Conservation (phyloP, 2,113 vertebrate genomes). For the Hylia prasina region DNA sequence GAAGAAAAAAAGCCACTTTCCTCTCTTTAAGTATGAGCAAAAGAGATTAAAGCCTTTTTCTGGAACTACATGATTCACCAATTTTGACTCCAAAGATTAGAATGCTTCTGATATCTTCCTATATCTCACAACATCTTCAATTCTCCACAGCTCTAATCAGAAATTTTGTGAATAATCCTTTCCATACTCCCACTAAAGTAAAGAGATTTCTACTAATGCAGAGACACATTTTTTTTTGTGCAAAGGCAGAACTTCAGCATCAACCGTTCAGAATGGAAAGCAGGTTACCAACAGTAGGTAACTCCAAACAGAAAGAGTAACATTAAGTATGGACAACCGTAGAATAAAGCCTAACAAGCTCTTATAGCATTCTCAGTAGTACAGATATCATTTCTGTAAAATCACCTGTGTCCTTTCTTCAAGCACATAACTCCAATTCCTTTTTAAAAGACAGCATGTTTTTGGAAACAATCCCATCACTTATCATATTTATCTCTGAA, state of each 20-base stretch:
- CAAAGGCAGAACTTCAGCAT: not conserved
- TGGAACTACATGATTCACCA: not conserved
- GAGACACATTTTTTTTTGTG: not conserved
- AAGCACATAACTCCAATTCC: not conserved
- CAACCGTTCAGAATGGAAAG: not conserved
- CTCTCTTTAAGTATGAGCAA: not conserved
- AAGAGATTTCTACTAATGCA: not conserved
- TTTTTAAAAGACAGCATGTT: not conserved
- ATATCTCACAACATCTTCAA: not conserved
- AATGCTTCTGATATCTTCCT: not conserved
- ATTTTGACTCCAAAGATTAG: not conserved
- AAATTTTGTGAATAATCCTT: not conserved
- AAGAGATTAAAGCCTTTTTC: not conserved
- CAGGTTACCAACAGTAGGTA: not conserved
- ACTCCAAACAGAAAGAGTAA: not conserved
- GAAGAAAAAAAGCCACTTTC: not conserved
- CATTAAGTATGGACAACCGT: not conserved
- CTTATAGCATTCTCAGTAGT: not conserved
- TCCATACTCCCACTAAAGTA: not conserved
- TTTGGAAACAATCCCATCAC: not conserved
- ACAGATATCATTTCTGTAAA: not conserved
- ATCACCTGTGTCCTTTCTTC: not conserved
- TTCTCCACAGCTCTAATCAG: not conserved
- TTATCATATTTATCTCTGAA: not conserved
- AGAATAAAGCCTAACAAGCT: not conserved